These are phyloP conservation scores for Notolabrus celidotus DNA, from an alignment of 2,797 vertebrate species.

Conservation along the genomic window DNA sequence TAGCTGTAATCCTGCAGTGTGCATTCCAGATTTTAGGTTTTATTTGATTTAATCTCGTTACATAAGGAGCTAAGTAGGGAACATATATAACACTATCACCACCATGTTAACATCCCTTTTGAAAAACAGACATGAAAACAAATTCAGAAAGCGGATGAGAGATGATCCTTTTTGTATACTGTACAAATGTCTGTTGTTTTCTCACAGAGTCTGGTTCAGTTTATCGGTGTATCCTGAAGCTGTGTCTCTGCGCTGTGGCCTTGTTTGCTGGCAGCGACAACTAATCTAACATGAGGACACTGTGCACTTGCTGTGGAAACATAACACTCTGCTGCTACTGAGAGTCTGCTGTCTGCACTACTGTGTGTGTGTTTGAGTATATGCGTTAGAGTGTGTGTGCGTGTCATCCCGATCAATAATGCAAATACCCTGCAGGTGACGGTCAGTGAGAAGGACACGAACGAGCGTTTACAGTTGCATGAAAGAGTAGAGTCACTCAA, in stretches of 20 bases:
- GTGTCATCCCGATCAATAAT: slow-evolving; percentile 83
- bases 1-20: background rate
- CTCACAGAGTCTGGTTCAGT: background rate
- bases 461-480: slow-evolving; percentile 39
- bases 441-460: slow-evolving; percentile 46
- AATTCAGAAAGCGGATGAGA: background rate
- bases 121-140: background rate
- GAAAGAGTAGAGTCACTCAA: slow-evolving; percentile 20
- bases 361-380: slow-evolving; percentile 35
- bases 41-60: slow-evolving; percentile 2
- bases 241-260: slow-evolving; percentile 4
- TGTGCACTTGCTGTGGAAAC: slow-evolving; percentile 65
- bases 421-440: slow-evolving; percentile 74
- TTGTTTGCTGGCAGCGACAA: slow-evolving; percentile 23
- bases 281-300: slow-evolving; percentile 66
- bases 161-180: too few species aligned
- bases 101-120: background rate
- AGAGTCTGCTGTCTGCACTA: slow-evolving; percentile 55
- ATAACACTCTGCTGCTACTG: slow-evolving; percentile 70
- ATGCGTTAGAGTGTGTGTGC: slow-evolving; percentile 25
- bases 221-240: slow-evolving; percentile 3
- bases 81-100: background rate
- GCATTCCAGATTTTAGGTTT: background rate
- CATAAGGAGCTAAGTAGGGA: background rate
- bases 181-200: background rate